Conservation (phyloP, 1,140 invertebrate species). For the Triops longicaudatus region DNA sequence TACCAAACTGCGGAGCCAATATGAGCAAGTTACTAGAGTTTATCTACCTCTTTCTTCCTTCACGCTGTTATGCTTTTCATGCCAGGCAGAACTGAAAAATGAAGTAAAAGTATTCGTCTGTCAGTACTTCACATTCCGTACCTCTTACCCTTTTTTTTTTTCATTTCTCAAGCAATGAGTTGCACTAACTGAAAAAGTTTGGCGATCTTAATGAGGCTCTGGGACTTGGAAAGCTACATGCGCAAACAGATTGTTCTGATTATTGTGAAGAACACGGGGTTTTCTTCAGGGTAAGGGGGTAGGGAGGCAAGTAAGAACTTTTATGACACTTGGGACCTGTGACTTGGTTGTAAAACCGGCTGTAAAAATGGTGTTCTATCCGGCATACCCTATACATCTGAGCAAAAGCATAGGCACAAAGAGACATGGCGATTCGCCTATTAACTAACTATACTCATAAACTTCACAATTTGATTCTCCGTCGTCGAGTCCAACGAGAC, state of each 20-base stretch:
- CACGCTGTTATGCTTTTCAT: not conserved
- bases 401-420: not conserved
- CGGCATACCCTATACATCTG: not conserved
- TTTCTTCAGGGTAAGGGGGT: not conserved
- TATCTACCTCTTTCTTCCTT: not conserved
- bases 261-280: not conserved
- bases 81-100: not conserved
- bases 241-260: slow-evolving; percentile 15
- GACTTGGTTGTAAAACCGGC: not conserved
- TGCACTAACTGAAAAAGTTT: not conserved
- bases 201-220: slow-evolving; percentile 8
- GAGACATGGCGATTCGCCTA: not conserved
- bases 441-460: slow-evolving; percentile 16
- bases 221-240: not conserved
- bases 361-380: not conserved
- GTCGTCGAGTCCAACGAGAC: not conserved
- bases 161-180: not conserved
- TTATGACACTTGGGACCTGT: slow-evolving; percentile 14
- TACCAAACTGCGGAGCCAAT: not conserved
- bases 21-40: not conserved
- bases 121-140: not conserved
- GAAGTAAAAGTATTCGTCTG: not conserved
- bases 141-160: not conserved
- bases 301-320: not conserved
- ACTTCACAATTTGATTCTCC: not conserved